Percentiles rank a stretch among this genome's conserved stretches.
phyloP scores from a whole-genome alignment of 2,888 invertebrate genomes.

The Tolmerus cingulatus region DNA sequence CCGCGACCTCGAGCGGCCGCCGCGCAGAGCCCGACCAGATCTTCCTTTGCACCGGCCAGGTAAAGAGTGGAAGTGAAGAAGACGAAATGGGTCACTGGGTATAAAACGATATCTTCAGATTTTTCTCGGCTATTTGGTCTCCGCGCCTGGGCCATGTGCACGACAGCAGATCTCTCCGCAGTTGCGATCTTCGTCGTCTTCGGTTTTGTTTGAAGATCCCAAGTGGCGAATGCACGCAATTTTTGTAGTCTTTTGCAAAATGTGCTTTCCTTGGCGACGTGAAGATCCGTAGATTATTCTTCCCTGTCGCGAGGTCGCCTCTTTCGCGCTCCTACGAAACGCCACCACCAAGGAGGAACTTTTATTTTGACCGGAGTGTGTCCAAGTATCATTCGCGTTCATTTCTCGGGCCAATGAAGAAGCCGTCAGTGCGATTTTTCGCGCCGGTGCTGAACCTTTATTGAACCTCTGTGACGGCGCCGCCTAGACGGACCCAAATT shows the following conservation, averaged over 20 bases:
- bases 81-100: conserved; percentile 38
- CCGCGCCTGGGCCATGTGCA: conserved; percentile 10
- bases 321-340: not conserved
- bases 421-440: not conserved
- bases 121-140: conserved; percentile 26
- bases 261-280: not conserved
- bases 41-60: conserved; percentile 19
- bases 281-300: not conserved
- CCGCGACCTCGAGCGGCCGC: not conserved
- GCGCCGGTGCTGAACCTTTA: not conserved
- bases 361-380: not conserved
- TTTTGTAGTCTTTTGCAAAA: conserved; percentile 21
- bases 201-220: not conserved
- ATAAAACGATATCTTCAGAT: conserved; percentile 30
- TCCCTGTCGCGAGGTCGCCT: not conserved
- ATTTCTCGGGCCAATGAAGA: conserved; percentile 16
- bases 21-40: not conserved
- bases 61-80: conserved; percentile 27
- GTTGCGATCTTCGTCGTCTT: not conserved
- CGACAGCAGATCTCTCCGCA: not conserved
- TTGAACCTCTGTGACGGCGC: not conserved
- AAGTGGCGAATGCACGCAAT: conserved; percentile 14
- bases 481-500: not conserved
- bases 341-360: not conserved
- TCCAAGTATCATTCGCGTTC: not conserved